Base-by-base conservation (phyloP, 2,888 invertebrate species). In the Ariolimax columbianus region DNA sequence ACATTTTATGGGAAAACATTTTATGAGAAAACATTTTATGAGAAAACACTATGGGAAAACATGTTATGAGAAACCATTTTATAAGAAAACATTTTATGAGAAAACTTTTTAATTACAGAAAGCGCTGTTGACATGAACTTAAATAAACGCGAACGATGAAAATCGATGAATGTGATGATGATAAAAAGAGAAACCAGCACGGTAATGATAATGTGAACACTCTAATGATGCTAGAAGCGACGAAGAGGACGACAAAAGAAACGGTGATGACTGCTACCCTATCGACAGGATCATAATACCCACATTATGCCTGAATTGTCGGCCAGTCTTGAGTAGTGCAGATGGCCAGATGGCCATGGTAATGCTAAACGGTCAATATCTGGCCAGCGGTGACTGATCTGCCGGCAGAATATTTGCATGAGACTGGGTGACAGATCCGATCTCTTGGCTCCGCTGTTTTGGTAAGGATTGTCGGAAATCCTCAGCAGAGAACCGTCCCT, bases 341-440 rank as follows among this genome's bases (percentile, higher is more conserved):
- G 83, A 83, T 83, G 83, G 83, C 83, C 83, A 83, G 83, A 83
- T 83, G 83, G 83, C n/a, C 83, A 47, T 30, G 40, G 66, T 73
- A 77, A 83, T 77, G 68, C 47, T 77, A 77, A 83, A 66, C 77
- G 83, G 83, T 83, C 83, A 83, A 83, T 77, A 77, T 77, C 83
- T 63, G 83, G 83, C 30, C 77, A 63, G 51, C 51, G 59, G 55
- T 51, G 68, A 68, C 43, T 68, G 72, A 59, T 77, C 63, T 36
- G 55, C 51, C 26, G 36, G 40, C 47, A 1, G 40, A 40, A 47
- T 38, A 83, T 83, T 83, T 83, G 83, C 83, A 83, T 83, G 73
- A 63, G 83, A 77, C 77, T 77, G 73, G 43, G 36, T 23, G 66
- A 63, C 59, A 77, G 68, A 33, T 77, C 68, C 55, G 47, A 66